Evolutionary conservation across 2,113 vertebrate genomes (phyloP).

Genomic region (Galbula dea): DNA sequence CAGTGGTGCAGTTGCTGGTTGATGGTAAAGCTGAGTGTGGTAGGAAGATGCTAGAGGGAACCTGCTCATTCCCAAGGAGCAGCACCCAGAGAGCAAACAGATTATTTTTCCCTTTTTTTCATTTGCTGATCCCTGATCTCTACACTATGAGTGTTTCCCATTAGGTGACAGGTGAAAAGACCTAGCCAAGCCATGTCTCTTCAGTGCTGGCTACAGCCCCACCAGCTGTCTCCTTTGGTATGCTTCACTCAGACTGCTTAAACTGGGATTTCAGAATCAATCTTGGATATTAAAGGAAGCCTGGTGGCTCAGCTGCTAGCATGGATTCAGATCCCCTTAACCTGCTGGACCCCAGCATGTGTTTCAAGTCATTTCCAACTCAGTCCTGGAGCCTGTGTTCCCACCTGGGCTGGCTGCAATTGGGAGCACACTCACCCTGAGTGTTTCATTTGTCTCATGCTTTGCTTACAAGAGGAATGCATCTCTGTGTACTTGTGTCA

Average conservation of each 20-base stretch:
- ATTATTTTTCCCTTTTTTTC: background rate
- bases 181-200: background rate
- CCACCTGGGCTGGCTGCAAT: background rate
- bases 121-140: background rate
- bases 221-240: background rate
- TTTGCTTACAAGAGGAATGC: background rate
- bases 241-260: background rate
- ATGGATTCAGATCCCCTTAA: background rate
- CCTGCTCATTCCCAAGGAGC: background rate
- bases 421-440: background rate
- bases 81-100: background rate
- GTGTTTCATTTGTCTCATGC: background rate
- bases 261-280: background rate
- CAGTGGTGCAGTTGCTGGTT: accelerated
- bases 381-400: background rate
- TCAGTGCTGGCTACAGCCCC: accelerated
- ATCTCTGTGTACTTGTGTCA: accelerated
- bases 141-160: background rate
- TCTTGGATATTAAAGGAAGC: background rate
- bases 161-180: background rate
- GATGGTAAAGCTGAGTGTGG: background rate
- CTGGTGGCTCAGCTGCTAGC: background rate
- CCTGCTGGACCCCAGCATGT: accelerated
- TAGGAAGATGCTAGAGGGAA: background rate
- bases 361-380: background rate